Base-by-base conservation (phyloP, 2,888 invertebrate species). In the Cephonodes hylas region DNA sequence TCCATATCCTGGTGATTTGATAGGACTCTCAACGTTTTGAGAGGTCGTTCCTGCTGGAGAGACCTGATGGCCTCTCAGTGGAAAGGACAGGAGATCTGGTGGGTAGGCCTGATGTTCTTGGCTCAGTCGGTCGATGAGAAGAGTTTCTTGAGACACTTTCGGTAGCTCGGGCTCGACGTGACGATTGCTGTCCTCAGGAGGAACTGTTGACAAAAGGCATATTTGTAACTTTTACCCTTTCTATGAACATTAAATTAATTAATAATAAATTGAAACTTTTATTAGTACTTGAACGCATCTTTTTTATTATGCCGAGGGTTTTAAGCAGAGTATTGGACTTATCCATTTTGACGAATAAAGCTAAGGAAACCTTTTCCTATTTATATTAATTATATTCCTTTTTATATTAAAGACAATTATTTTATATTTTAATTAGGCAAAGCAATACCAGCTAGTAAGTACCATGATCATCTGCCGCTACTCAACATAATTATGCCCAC, bases 1-100 rank as follows among this genome's bases (percentile, higher is more conserved):
- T n/a, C 81, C 85, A 25, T 88, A 91, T 0, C 73, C 81, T 42
- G 91, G 91, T 4, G 91, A 90, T 71, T 89, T 91, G 0, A 81
- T 64, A n/a, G 90, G 91, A 68, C 91, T 91, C 5, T 77, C 80
- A 2, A 70, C 70, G 25, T 66, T 74, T 56, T 74, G 77, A 6
- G 83, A 79, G 10, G 77, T 71, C 1, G 80, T 80, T 31, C 81
- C 81, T 0, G 83, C 93, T 45, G 96, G 95, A 0, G 94, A 94
- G 1, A 90, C 77, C 61, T 89, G 88, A 42, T 87, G 71, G n/a
- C 83, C 86, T 80, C 88, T 78, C 0, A 94, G 93, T 2, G 96
- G 96, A 75, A 97, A 97, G 1, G 97, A 95, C 62, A 97, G 89
- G 8, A 97, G 92, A 81, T 97, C 97, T 7, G 97, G 97, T 22